A percentile compares a stretch with the other conserved stretches of the same genome.
These are phyloP conservation scores for Magallana angulata DNA, from an alignment of 1,140 invertebrate genomes.

Conservation along the genomic window DNA sequence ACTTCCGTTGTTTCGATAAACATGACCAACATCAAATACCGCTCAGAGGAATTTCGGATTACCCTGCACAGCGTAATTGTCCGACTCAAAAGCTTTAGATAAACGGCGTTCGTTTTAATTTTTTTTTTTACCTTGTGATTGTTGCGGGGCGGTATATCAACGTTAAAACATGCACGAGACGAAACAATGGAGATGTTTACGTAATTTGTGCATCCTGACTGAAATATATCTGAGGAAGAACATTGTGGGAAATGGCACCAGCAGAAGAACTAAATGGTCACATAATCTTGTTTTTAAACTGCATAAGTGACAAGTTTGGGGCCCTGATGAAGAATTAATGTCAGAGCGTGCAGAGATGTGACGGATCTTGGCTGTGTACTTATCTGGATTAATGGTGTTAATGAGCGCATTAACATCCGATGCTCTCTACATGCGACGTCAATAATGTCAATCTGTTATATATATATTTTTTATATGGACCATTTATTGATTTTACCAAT, in stretches of 20 bases:
- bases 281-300: background rate
- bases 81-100: background rate
- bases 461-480: too few relatives aligned
- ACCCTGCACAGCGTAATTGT: background rate
- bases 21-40: background rate
- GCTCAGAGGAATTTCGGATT: constrained; percentile 10
- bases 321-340: background rate
- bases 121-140: background rate
- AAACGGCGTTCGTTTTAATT: background rate
- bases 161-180: background rate
- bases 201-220: background rate
- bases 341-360: background rate
- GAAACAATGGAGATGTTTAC: background rate
- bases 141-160: background rate
- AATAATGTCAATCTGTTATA: too few relatives aligned
- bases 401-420: too few relatives aligned
- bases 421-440: too few relatives aligned
- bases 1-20: background rate
- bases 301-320: background rate
- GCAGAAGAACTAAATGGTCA: background rate
- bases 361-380: background rate
- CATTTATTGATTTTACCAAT: too few relatives aligned
- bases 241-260: background rate
- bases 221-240: background rate
- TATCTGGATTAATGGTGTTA: too few relatives aligned